Evolutionary conservation across 2,113 vertebrate genomes (phyloP).

Genomic region (Hippocampus guttulatus): DNA sequence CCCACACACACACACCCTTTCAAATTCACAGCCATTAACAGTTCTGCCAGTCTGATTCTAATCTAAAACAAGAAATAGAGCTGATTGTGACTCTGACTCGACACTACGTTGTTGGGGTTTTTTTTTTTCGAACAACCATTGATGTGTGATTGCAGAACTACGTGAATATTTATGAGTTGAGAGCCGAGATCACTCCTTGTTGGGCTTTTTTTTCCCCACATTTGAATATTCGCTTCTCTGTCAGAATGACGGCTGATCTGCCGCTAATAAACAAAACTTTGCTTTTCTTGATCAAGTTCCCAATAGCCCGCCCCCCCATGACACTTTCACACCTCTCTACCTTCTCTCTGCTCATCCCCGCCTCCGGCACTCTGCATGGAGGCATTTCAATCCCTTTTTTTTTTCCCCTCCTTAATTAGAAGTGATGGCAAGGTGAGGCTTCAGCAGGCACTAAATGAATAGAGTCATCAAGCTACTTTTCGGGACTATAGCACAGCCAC

Average conservation of each 20-base stretch:
- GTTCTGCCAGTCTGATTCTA: background rate
- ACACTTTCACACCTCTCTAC: constrained; percentile 10
- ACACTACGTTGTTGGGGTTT: background rate
- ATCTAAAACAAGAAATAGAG: background rate
- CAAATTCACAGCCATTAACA: background rate
- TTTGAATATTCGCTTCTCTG: background rate
- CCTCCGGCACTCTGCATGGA: constrained; percentile 32
- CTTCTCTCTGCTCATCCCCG: constrained; percentile 11
- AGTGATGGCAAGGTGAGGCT: constrained; percentile 69
- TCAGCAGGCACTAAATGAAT: constrained; percentile 70
- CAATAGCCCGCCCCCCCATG: background rate
- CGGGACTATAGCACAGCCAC: constrained; percentile 62
- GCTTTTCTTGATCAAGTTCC: constrained; percentile 29
- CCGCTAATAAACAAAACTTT: constrained; percentile 14
- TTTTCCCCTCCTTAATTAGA: constrained; percentile 63
- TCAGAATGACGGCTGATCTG: constrained; percentile 3
- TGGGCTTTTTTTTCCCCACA: background rate
- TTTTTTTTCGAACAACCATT: background rate
- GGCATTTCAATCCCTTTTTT: constrained; percentile 50
- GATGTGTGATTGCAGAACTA: background rate
- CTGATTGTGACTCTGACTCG: background rate
- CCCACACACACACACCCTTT: too few species aligned
- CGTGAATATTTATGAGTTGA: constrained; percentile 24
- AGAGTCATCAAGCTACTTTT: constrained; percentile 73
- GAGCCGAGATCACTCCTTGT: constrained; percentile 3